These are phyloP conservation scores for Neodiprion fabricii DNA, from an alignment of 1,140 invertebrate species.

Conservation along the genomic window DNA sequence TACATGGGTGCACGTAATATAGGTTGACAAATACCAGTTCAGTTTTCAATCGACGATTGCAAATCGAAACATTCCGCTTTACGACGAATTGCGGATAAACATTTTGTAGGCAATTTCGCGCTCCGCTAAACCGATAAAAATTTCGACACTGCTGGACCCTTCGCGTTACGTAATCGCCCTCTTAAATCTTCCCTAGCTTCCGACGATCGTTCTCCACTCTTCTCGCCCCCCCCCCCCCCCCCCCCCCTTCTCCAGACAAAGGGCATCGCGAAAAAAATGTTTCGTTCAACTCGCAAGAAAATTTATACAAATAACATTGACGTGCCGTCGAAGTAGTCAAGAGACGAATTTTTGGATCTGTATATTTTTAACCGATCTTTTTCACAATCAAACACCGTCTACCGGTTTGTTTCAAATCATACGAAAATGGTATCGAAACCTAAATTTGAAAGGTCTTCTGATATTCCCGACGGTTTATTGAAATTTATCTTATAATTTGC, in stretches of 20 bases:
- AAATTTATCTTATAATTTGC: background rate
- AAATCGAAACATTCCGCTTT: background rate
- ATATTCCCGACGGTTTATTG: background rate
- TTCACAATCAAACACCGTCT: too few relatives aligned
- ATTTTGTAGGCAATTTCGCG: background rate
- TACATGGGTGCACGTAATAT: too few relatives aligned
- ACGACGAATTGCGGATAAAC: background rate
- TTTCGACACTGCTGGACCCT: background rate
- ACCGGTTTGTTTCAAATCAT: too few relatives aligned
- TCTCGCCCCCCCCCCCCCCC: background rate
- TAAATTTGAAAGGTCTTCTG: too few relatives aligned
- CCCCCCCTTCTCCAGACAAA: background rate
- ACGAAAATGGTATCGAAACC: too few relatives aligned
- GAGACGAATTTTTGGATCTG: too few relatives aligned
- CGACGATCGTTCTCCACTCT: background rate
- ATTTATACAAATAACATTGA: too few relatives aligned
- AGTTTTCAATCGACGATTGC: background rate
- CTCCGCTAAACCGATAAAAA: slow-evolving; percentile 5
- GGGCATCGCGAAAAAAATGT: background rate
- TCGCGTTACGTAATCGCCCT: background rate
- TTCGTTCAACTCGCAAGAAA: too few relatives aligned
- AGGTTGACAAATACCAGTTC: background rate
- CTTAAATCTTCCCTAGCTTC: background rate
- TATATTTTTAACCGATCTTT: too few relatives aligned
- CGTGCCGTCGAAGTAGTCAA: too few relatives aligned